phyloP scores from a whole-genome alignment of 2,113 vertebrate genomes.

The Terrapene triunguis region DNA sequence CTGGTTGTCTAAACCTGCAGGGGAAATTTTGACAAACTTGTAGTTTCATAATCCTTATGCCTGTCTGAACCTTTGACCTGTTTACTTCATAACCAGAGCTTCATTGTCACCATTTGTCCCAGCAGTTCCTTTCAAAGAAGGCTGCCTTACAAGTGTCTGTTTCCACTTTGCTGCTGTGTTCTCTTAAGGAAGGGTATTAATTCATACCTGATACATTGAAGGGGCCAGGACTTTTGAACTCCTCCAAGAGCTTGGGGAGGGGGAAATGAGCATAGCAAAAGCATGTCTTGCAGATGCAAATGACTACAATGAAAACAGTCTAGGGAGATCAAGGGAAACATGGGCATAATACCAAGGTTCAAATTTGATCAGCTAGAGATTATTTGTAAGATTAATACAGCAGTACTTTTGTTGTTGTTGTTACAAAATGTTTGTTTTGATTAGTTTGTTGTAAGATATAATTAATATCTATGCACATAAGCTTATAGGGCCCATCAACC shows the following conservation, averaged over 20 bases:
- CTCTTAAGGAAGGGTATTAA: conserved; percentile 84
- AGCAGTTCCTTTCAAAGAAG: conserved; percentile 79
- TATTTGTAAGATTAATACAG: conserved; percentile 44
- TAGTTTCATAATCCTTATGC: conserved; percentile 81
- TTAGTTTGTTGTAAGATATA: background rate
- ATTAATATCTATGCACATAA: background rate
- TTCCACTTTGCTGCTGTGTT: conserved; percentile 85
- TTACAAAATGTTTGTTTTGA: background rate
- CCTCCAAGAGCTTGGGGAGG: conserved; percentile 64
- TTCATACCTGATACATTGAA: conserved; percentile 83
- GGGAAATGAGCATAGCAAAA: conserved; percentile 78
- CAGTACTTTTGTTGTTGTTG: background rate
- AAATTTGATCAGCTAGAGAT: conserved; percentile 41
- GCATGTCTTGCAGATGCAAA: conserved; percentile 71
- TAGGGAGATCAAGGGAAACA: conserved; percentile 48
- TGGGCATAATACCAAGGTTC: conserved; percentile 23
- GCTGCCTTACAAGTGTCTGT: conserved; percentile 78
- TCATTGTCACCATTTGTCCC: conserved; percentile 77
- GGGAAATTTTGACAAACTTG: conserved; percentile 76
- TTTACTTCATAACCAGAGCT: conserved; percentile 75
- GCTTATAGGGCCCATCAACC: background rate
- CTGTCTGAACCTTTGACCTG: conserved; percentile 84
- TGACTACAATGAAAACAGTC: conserved; percentile 62
- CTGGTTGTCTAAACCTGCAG: conserved; percentile 75
- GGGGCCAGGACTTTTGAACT: conserved; percentile 81